Base-by-base conservation (phyloP, 2,888 invertebrate genomes). In the Patella depressa region DNA sequence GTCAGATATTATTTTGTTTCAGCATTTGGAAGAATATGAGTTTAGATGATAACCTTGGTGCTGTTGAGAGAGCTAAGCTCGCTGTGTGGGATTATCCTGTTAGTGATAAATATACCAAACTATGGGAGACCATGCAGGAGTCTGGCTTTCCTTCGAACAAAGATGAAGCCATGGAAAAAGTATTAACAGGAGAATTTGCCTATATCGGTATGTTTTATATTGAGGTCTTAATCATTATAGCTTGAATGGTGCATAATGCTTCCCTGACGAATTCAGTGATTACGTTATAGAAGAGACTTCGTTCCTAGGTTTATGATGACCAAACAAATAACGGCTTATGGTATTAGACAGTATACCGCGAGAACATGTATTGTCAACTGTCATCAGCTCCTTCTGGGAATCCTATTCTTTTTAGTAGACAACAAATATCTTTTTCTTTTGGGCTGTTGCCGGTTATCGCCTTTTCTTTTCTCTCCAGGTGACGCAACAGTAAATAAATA, bases 71-170 rank as follows among this genome's bases (percentile, higher is more conserved):
- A 54, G 96, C 98, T 0, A 96, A 98, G 91, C 92, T 98, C 19
- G 98, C 99, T 0, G 99, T 99, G 0, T 99, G 98, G 98, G 98
- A 99, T 91, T 99, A 99, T 91, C 99, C 99, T 0, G 98, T 99
- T 0, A 97, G 97, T 88, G 98, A 99, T 92, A 98, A 97, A 89
- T 99, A 97, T 91, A 98, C 98, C 69, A 99, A 98, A 92, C 98
- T 99, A 95, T 98, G 98, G 96, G 96, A 98, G 90, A 96, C 97
- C 0, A 99, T 98, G 97, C 94, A 94, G 87, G 95, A 95, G 85
- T 96, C 97, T 0, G 94, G 94, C 0, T 93, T 98, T 15, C 98
- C 98, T 0, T 93, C 94, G 54, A 94, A 94, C 4, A 93, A 96
- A 69, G 95, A 95, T 0, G 96, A 96, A 83, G 98, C 98, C 0